Percentiles rank a stretch among this genome's conserved stretches.
Evolutionary conservation across 2,888 invertebrate species (phyloP).

Genomic region (Philaethria dido): DNA sequence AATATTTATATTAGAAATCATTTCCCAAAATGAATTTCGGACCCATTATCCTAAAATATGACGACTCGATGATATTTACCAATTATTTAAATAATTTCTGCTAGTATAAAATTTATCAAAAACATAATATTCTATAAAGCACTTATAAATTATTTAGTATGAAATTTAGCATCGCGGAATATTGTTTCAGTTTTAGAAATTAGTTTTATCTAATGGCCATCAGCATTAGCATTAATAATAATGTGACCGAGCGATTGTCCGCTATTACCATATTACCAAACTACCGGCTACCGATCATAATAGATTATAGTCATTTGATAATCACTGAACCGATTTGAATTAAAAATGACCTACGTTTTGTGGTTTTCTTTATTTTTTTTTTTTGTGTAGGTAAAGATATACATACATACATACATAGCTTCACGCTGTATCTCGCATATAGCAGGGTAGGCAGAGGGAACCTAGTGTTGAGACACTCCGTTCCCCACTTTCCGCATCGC

Average conservation of each 20-base stretch:
- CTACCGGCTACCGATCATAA: neutral
- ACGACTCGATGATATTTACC: no score
- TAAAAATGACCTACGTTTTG: neutral
- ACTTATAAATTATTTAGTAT: constrained; percentile 1
- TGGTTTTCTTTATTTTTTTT: neutral
- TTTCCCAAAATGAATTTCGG: no score
- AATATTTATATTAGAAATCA: no score
- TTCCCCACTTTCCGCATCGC: no score
- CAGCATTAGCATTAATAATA: constrained; percentile 19
- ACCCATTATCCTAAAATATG: no score
- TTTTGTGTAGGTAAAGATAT: no score
- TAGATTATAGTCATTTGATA: neutral
- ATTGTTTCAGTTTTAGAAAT: constrained; percentile 19
- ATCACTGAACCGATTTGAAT: neutral
- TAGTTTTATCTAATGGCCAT: constrained; percentile 23
- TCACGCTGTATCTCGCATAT: no score
- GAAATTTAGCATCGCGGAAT: neutral
- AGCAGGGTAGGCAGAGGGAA: no score
- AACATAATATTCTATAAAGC: neutral
- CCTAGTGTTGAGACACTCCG: no score
- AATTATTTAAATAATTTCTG: no score
- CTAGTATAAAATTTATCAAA: neutral
- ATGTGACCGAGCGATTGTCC: constrained; percentile 2
- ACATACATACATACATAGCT: no score
- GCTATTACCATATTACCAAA: constrained; percentile 20